Conservation (phyloP, 37 sponge, comb jelly and placozoan genomes). For the Chondrosia reniformis region DNA sequence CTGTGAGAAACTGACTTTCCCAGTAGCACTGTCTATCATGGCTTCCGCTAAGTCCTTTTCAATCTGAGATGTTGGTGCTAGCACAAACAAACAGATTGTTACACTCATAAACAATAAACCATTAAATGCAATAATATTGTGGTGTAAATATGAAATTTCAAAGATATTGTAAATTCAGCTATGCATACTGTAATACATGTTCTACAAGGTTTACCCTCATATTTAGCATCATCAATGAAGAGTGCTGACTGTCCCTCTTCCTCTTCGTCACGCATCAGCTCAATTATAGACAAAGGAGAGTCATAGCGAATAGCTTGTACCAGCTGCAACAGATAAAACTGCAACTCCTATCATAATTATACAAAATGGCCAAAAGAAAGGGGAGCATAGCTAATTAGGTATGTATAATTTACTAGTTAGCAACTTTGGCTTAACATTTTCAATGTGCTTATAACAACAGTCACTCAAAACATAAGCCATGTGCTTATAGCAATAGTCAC, state of each 20-base stretch:
- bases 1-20: not conserved
- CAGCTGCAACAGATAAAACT: slow-evolving; percentile 80
- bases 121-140: too few relatives aligned
- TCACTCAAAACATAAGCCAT: too few relatives aligned
- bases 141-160: too few relatives aligned
- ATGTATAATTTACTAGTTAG: too few relatives aligned
- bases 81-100: not conserved
- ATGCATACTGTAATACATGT: too few relatives aligned
- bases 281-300: not conserved
- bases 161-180: too few relatives aligned
- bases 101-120: not conserved
- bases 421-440: too few relatives aligned
- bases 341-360: slow-evolving; percentile 59
- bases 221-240: slow-evolving; percentile 11
- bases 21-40: not conserved
- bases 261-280: not conserved
- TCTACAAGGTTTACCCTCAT: slow-evolving; percentile 3
- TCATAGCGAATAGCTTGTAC: slow-evolving; percentile 87
- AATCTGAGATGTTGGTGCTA: not conserved
- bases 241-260: not conserved
- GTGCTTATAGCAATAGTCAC: too few relatives aligned
- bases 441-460: too few relatives aligned
- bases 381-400: too few relatives aligned
- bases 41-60: slow-evolving; percentile 13
- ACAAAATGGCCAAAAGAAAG: too few relatives aligned